Conservation (phyloP, 2,888 invertebrate species). For the Conus canariensis region DNA sequence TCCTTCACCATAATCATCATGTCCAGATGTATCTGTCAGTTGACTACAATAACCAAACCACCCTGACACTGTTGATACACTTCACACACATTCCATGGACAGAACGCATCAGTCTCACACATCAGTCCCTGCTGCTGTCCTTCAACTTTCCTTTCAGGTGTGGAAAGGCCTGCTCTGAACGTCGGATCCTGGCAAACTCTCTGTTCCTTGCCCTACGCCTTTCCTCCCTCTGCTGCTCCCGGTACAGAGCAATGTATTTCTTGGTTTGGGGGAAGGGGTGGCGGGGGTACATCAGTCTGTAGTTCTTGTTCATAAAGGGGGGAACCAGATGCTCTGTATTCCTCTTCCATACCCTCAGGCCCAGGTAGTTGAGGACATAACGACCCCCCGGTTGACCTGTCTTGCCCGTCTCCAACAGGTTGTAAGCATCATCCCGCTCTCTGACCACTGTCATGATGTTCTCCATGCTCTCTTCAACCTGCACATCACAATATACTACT, state of each 20-base stretch:
- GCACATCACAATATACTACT: conserved; percentile 34
- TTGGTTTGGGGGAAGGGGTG: conserved; percentile 29
- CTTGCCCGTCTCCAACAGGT: conserved; percentile 85
- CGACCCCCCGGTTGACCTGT: conserved; percentile 56
- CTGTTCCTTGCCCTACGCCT: conserved; percentile 13
- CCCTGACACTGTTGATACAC: too few species aligned
- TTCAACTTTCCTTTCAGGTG: conserved; percentile 50
- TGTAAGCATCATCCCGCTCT: conserved; percentile 95
- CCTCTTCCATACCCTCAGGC: conserved; percentile 55
- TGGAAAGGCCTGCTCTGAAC: conserved; percentile 54
- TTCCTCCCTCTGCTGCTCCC: conserved; percentile 56
- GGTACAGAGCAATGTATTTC: conserved; percentile 60
- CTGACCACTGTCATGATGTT: conserved; percentile 93
- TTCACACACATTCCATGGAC: too few species aligned
- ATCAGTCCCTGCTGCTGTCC: too few species aligned
- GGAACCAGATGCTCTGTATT: conserved; percentile 63
- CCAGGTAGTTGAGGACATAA: conserved; percentile 63
- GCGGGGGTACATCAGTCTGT: conserved; percentile 30
- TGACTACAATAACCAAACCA: too few species aligned
- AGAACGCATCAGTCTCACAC: too few species aligned
- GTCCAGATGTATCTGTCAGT: too few species aligned
- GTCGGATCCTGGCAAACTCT: background rate
- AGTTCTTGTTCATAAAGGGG: conserved; percentile 13
- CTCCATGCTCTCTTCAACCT: conserved; percentile 94
- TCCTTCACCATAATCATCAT: too few species aligned